Percentiles rank a stretch among this genome's conserved stretches.
phyloP scores from a whole-genome alignment of 2,113 vertebrate species.

The Thomomys bottae region DNA sequence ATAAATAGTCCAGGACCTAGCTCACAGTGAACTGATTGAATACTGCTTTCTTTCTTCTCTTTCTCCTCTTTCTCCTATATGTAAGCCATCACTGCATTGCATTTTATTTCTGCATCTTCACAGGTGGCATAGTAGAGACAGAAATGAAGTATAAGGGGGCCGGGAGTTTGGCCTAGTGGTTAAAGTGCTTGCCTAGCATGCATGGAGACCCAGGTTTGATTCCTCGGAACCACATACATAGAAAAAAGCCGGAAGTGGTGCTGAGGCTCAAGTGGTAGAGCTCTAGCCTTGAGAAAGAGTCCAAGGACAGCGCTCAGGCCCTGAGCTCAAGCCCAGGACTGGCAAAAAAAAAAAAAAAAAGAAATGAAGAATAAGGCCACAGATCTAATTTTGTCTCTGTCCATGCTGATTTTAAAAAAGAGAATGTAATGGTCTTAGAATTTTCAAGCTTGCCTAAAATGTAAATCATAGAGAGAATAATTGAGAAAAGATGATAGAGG shows the following conservation, averaged over 20 bases:
- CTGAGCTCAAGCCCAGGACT: no score
- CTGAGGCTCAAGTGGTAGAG: no score
- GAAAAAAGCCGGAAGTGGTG: no score
- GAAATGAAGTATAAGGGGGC: background rate
- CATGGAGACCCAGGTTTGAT: no score
- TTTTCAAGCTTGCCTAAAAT: conserved; percentile 38
- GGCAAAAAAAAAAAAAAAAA: no score
- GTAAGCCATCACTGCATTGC: background rate
- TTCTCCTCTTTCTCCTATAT: background rate
- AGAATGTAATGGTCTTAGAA: background rate
- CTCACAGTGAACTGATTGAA: background rate
- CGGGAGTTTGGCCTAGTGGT: no score
- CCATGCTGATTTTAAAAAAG: background rate
- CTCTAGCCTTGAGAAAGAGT: no score
- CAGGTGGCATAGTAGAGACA: background rate
- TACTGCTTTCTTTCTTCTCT: background rate
- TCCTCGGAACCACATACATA: no score
- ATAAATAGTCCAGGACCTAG: background rate
- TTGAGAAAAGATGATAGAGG: background rate
- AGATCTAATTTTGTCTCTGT: background rate
- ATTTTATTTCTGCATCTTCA: background rate
- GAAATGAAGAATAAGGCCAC: background rate
- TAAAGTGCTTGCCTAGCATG: no score
- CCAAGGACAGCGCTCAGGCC: no score
- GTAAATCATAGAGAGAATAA: background rate